A percentile compares a stretch with the other conserved stretches of the same genome.
Conservation (phyloP, 1,140 invertebrate species). For the Tenebrio molitor region DNA sequence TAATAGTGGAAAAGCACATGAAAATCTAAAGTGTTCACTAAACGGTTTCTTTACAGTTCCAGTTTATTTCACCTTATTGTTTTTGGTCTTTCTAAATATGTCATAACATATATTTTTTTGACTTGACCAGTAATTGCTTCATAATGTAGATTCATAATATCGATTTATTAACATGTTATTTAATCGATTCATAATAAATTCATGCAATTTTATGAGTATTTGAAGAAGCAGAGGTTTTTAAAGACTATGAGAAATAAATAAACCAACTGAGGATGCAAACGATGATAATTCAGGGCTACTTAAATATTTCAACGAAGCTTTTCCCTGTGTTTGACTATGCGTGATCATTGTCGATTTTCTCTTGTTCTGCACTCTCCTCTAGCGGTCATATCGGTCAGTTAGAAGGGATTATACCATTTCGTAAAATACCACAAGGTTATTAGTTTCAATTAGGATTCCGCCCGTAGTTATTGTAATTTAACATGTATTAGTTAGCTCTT, state of each 20-base stretch:
- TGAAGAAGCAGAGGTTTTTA: too few relatives aligned
- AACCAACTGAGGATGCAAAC: too few relatives aligned
- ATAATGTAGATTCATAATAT: too few relatives aligned
- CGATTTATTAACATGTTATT: too few relatives aligned
- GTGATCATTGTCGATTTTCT: constrained; percentile 3
- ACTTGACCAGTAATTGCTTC: too few relatives aligned
- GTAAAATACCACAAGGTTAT: constrained; percentile 36
- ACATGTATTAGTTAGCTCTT: constrained; percentile 17
- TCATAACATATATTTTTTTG: too few relatives aligned
- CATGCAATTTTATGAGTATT: too few relatives aligned
- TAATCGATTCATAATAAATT: too few relatives aligned
- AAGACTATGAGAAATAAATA: too few relatives aligned
- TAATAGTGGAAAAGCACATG: constrained; percentile 28
- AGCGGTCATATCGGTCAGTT: constrained; percentile 26
- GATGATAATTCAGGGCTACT: too few relatives aligned
- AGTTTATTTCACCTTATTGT: neutral
- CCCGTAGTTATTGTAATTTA: constrained; percentile 35
- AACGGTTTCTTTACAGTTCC: neutral
- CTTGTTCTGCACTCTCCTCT: neutral
- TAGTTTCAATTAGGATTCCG: constrained; percentile 41
- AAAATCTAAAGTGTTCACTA: constrained; percentile 19
- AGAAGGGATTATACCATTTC: constrained; percentile 37
- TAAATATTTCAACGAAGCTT: constrained; percentile 4
- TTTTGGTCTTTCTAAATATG: neutral
- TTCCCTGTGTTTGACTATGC: constrained; percentile 18